A percentile compares a stretch with the other conserved stretches of the same genome.
Conservation (phyloP, 2,797 vertebrate genomes). For the Cetoscarus ocellatus region DNA sequence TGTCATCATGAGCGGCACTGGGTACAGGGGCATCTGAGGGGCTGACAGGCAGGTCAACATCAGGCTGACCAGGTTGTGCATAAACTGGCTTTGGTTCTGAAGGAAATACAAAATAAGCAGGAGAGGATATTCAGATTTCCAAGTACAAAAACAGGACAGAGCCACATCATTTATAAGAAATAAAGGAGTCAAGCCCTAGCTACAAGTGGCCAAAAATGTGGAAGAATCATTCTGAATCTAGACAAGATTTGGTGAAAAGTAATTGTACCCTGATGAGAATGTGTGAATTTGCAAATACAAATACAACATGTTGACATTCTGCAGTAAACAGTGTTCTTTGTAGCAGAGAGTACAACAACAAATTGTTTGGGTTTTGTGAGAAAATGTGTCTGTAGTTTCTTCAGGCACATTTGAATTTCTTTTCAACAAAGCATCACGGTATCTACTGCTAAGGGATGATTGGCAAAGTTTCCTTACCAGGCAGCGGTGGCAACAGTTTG, state of each 20-base stretch:
- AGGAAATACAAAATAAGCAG: conserved; percentile 35
- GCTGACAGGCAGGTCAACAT: conserved; percentile 97
- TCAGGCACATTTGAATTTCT: neutral
- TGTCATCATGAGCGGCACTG: conserved; percentile 93
- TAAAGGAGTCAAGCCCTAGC: neutral
- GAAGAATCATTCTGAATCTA: conserved; percentile 4
- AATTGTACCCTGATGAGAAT: neutral
- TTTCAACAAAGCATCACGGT: neutral
- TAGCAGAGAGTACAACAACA: too few species aligned
- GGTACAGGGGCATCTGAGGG: conserved; percentile 95
- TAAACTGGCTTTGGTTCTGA: conserved; percentile 98
- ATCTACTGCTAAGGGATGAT: neutral
- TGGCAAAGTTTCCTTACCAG: conserved; percentile 82
- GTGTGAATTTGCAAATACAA: neutral
- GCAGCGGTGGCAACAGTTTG: conserved; percentile 92
- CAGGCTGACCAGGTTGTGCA: conserved; percentile 96
- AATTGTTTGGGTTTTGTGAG: neutral
- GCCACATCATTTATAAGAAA: neutral
- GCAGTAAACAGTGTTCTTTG: too few species aligned
- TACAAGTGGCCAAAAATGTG: neutral
- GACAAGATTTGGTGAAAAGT: neutral
- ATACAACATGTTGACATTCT: neutral
- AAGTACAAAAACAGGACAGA: neutral
- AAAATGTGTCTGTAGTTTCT: neutral
- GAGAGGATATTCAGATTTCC: neutral